Percentiles rank a stretch among this genome's conserved stretches.
These are phyloP conservation scores for Asobara japonica DNA, from an alignment of 1,140 invertebrate species.

Conservation along the genomic window DNA sequence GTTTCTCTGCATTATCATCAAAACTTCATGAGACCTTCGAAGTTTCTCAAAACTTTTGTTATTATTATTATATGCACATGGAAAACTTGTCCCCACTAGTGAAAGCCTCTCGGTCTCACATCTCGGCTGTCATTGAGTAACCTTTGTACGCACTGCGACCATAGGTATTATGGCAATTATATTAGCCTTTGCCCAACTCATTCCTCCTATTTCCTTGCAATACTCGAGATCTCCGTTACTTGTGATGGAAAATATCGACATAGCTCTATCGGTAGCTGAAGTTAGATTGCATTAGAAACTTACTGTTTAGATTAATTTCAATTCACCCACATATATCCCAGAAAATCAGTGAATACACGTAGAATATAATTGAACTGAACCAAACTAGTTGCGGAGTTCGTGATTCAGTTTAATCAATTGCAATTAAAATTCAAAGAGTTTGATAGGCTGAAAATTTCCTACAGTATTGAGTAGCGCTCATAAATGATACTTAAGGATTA, in stretches of 20 bases:
- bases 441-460: no score
- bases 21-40: neutral
- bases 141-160: neutral
- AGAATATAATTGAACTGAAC: neutral
- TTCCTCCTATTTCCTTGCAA: neutral
- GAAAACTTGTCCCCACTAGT: conserved; percentile 4
- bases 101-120: neutral
- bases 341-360: neutral
- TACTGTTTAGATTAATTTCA: neutral
- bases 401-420: no score
- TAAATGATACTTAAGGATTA: no score
- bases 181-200: neutral
- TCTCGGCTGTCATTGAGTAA: neutral
- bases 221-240: neutral
- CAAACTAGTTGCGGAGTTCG: neutral
- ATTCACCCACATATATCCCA: neutral
- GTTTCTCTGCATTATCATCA: neutral
- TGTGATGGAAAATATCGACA: neutral
- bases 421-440: no score
- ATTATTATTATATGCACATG: neutral
- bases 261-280: neutral
- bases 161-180: neutral
- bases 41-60: conserved; percentile 6
- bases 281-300: neutral
- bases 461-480: no score